Conservation (phyloP, 2,797 vertebrate species). For the Phrynocephalus vlangalii region DNA sequence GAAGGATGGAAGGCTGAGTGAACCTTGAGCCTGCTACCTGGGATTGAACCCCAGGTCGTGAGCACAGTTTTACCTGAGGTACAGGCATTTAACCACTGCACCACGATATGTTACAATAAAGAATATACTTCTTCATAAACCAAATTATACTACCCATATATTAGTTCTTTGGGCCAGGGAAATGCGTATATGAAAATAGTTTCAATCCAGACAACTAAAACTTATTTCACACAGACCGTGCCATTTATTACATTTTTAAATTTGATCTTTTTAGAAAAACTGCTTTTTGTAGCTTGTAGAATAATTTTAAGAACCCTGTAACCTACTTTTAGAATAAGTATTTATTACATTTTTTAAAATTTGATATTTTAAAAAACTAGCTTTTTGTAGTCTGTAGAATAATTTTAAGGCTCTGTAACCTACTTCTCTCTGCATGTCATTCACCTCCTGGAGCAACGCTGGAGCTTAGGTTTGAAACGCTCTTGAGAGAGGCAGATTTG, state of each 20-base stretch:
- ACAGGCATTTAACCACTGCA: too few relatives aligned
- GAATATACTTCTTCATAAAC: not conserved
- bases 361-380: not conserved
- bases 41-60: too few relatives aligned
- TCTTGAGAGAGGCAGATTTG: not conserved
- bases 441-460: not conserved
- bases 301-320: not conserved
- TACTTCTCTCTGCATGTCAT: too few relatives aligned
- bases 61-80: too few relatives aligned
- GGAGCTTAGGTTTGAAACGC: not conserved
- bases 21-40: too few relatives aligned
- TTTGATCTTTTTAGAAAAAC: not conserved
- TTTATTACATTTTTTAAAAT: too few relatives aligned
- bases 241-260: not conserved
- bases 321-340: too few relatives aligned
- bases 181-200: not conserved
- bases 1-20: too few relatives aligned
- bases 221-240: not conserved
- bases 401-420: not conserved
- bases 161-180: not conserved
- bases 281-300: not conserved
- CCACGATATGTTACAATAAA: too few relatives aligned
- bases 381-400: not conserved
- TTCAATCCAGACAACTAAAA: not conserved
- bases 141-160: too few relatives aligned